Percentiles rank a stretch among this genome's conserved stretches.
Conservation (phyloP, 2,797 vertebrate species). For the Onychomys arenicola region DNA sequence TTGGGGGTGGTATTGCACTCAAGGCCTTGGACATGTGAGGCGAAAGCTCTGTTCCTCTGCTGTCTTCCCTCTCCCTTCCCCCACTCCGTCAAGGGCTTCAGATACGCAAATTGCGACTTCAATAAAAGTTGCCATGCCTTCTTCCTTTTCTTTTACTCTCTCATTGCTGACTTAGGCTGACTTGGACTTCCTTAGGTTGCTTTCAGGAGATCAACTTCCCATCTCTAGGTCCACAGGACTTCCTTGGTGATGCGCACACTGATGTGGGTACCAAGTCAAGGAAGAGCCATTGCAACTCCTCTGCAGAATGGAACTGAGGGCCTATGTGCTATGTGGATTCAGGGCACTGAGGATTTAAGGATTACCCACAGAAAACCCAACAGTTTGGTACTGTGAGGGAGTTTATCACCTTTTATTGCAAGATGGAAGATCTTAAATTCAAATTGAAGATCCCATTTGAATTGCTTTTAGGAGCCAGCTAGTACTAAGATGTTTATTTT, state of each 20-base stretch:
- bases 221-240: neutral
- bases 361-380: neutral
- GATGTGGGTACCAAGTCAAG: rapidly evolving
- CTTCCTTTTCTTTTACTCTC: neutral
- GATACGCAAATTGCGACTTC: neutral
- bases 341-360: neutral
- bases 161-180: neutral
- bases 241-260: neutral
- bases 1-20: neutral
- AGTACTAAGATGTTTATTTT: neutral
- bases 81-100: neutral
- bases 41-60: neutral
- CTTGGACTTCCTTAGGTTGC: neutral
- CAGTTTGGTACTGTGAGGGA: neutral
- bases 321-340: neutral
- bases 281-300: neutral
- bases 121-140: neutral
- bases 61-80: neutral
- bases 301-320: rapidly evolving
- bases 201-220: neutral
- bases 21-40: too few species aligned
- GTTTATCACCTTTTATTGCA: neutral
- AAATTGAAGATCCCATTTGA: neutral
- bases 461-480: neutral
- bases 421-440: neutral